A percentile compares a stretch with the other conserved stretches of the same genome.
These are phyloP conservation scores for Ianthella basta DNA, from an alignment of 37 sponge, comb jelly and placozoan genomes.

Conservation along the genomic window DNA sequence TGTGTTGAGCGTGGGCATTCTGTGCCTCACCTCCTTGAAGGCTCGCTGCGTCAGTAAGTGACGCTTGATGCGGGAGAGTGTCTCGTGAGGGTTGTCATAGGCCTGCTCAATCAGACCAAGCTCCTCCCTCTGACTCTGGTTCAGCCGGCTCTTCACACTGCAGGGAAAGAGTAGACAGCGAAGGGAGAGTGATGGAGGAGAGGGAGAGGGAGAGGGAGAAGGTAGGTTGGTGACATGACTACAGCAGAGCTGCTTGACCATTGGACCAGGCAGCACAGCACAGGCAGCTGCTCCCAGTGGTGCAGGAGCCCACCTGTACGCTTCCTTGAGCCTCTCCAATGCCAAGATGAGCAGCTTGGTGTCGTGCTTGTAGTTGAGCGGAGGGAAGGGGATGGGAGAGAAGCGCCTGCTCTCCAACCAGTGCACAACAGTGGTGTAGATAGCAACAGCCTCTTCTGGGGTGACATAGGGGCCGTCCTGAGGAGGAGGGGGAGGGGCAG, in stretches of 20 bases:
- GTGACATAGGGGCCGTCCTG: slow-evolving; percentile 97
- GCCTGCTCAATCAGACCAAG: slow-evolving; percentile 98
- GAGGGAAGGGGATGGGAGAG: slow-evolving; percentile 99
- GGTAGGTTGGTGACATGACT: too few species aligned
- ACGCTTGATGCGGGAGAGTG: slow-evolving; percentile 95
- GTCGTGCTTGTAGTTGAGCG: slow-evolving; percentile 99
- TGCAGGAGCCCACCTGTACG: slow-evolving; percentile 63
- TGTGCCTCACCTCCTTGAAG: slow-evolving; percentile 99
- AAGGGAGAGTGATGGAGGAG: too few species aligned
- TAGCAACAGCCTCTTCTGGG: slow-evolving; percentile 98
- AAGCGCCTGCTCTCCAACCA: slow-evolving; percentile 99
- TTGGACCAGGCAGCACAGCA: too few species aligned
- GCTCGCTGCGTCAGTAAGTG: slow-evolving; percentile 97
- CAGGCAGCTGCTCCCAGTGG: too few species aligned
- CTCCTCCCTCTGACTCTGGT: slow-evolving; percentile 98
- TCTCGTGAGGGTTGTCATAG: slow-evolving; percentile 99
- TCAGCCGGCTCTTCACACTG: slow-evolving; percentile 98
- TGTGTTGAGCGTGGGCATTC: too few species aligned
- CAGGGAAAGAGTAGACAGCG: not conserved
- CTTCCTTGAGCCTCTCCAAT: slow-evolving; percentile 98
- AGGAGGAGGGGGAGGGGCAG: not conserved
- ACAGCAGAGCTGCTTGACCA: too few species aligned
- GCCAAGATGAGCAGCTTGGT: slow-evolving; percentile 98
- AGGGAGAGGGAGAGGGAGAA: too few species aligned
- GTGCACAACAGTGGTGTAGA: slow-evolving; percentile 99